phyloP scores from a whole-genome alignment of 2,888 invertebrate species.

The Diaperis boleti region DNA sequence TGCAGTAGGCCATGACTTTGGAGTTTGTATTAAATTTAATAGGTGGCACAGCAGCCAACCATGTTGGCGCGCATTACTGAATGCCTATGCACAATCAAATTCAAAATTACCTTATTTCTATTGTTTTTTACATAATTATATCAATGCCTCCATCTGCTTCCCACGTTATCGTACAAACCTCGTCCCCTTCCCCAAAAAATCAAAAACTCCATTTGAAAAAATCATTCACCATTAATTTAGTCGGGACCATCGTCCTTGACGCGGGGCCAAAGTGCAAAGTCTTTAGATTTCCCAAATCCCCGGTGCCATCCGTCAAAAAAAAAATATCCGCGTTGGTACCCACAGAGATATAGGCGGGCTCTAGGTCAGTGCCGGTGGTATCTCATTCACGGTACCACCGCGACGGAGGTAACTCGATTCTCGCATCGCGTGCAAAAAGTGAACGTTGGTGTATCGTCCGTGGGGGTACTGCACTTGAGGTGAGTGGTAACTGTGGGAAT shows the following conservation, averaged over 20 bases:
- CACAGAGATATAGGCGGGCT: too few species aligned
- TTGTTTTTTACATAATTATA: too few species aligned
- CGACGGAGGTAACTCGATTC: slow-evolving; percentile 9
- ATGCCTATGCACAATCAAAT: too few species aligned
- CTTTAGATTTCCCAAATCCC: background rate
- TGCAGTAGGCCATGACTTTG: too few species aligned
- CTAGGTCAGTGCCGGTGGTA: slow-evolving; percentile 29
- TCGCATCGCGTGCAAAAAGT: slow-evolving; percentile 3
- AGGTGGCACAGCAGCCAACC: too few species aligned
- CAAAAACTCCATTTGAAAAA: too few species aligned
- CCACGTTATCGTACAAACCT: too few species aligned
- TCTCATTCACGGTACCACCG: slow-evolving; percentile 29
- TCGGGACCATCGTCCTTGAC: background rate
- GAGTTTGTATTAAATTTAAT: too few species aligned
- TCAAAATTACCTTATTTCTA: too few species aligned
- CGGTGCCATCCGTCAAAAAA: background rate
- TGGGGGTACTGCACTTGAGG: slow-evolving; percentile 1
- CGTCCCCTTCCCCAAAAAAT: too few species aligned
- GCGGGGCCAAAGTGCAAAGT: background rate
- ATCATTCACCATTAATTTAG: background rate
- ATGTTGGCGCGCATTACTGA: too few species aligned
- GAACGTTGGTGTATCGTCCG: slow-evolving; percentile 14
- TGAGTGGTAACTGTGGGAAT: background rate
- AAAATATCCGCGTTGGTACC: slow-evolving; percentile 6
- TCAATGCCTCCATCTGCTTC: too few species aligned